Percentiles rank a stretch among this genome's conserved stretches.
Evolutionary conservation across 2,797 vertebrate genomes (phyloP).

Genomic region (Ctenosaura bakeri): DNA sequence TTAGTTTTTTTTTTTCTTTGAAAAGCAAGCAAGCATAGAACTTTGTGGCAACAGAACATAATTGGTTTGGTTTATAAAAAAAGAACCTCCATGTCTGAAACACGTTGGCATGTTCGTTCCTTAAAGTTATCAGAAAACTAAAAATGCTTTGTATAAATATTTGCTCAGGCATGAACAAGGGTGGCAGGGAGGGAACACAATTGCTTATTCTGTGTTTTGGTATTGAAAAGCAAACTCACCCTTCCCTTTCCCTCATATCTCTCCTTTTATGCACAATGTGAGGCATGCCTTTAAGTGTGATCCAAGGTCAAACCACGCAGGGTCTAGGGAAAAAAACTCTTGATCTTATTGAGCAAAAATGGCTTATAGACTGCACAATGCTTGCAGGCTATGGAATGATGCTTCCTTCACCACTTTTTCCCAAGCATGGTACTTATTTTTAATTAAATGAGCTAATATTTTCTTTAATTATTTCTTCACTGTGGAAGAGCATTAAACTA

Average conservation of each 20-base stretch:
- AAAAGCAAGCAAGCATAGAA: too few species aligned
- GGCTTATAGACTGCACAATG: not conserved
- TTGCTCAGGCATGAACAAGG: slow-evolving; percentile 56
- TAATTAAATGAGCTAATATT: too few species aligned
- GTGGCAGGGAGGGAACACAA: slow-evolving; percentile 54
- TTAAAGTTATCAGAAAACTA: slow-evolving; percentile 59
- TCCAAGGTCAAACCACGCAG: not conserved
- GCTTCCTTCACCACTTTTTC: not conserved
- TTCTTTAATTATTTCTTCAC: not conserved
- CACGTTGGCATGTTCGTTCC: slow-evolving; percentile 61
- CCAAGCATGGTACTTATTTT: not conserved
- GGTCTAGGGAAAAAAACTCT: not conserved
- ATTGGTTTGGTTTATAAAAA: not conserved
- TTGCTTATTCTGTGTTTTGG: slow-evolving; percentile 29
- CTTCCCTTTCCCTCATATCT: slow-evolving; percentile 73
- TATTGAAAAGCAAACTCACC: slow-evolving; percentile 57
- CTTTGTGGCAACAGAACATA: too few species aligned
- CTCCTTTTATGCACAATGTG: slow-evolving; percentile 52
- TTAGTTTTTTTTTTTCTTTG: not conserved
- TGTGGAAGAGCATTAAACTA: not conserved
- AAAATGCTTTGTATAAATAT: slow-evolving; percentile 53
- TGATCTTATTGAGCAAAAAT: not conserved
- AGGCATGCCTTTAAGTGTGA: not conserved
- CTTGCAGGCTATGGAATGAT: not conserved
- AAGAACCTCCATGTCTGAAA: slow-evolving; percentile 62